Conservation (phyloP, 1,140 invertebrate genomes). For the Dendrolimus kikuchii region DNA sequence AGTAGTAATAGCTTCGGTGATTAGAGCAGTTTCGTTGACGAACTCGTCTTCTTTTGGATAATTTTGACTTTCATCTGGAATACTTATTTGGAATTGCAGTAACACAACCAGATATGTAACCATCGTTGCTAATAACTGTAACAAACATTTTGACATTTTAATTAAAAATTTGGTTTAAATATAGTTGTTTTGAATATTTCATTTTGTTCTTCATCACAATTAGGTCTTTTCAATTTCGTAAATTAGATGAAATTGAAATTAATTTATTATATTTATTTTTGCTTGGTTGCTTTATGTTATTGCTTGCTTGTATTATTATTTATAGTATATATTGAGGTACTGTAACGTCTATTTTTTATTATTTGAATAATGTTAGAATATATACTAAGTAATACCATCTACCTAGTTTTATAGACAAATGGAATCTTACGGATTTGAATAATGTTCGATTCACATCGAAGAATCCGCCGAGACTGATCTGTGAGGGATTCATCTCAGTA, state of each 20-base stretch:
- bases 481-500: conserved; percentile 80
- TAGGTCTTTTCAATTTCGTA: no score
- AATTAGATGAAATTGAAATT: no score
- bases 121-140: conserved; percentile 77
- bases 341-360: no score
- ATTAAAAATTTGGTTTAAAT: background rate
- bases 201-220: no score
- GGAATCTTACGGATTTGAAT: conserved; percentile 75
- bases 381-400: no score
- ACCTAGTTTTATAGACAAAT: background rate
- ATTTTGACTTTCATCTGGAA: conserved; percentile 69
- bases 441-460: conserved; percentile 79
- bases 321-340: no score
- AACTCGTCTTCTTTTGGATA: conserved; percentile 16
- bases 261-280: no score
- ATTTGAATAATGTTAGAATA: no score
- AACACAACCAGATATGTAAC: conserved; percentile 80
- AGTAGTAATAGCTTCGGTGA: conserved; percentile 26
- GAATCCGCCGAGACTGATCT: conserved; percentile 79
- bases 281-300: no score
- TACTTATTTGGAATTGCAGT: conserved; percentile 80
- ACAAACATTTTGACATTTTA: conserved; percentile 10
- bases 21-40: conserved; percentile 21
- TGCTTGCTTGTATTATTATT: no score
- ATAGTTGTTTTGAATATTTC: background rate